Evolutionary conservation across 2,888 invertebrate species (phyloP).

Genomic region (Glaucopsyche alexis): DNA sequence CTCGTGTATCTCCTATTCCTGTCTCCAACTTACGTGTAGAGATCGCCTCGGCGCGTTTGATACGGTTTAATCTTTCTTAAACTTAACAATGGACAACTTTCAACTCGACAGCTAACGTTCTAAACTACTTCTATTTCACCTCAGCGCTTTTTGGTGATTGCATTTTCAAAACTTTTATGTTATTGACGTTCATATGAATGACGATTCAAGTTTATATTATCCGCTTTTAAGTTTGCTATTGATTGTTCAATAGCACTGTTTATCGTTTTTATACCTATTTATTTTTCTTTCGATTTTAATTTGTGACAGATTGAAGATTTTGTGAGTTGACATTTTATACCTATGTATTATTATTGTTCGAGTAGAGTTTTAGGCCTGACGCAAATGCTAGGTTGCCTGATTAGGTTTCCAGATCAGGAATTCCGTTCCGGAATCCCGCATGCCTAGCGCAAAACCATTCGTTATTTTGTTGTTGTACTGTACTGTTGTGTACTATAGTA

Average conservation of each 20-base stretch:
- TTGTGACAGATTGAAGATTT: too few species aligned
- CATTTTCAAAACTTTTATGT: neutral
- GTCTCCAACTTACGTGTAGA: neutral
- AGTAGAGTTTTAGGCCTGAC: too few species aligned
- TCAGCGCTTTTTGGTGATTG: slow-evolving; percentile 5
- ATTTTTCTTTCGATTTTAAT: too few species aligned
- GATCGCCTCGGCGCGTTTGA: slow-evolving; percentile 13
- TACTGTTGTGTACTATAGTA: too few species aligned
- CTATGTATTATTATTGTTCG: too few species aligned
- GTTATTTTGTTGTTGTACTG: too few species aligned
- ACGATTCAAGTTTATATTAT: neutral
- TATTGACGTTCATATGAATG: neutral
- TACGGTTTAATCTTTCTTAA: slow-evolving; percentile 33
- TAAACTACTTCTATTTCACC: slow-evolving; percentile 32
- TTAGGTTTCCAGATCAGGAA: too few species aligned
- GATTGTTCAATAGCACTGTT: neutral
- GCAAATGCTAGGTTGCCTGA: too few species aligned
- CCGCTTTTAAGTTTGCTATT: neutral
- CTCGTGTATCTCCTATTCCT: neutral
- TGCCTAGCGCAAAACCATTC: too few species aligned
- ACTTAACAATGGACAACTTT: slow-evolving; percentile 29
- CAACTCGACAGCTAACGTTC: slow-evolving; percentile 31
- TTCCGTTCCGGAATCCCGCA: too few species aligned
- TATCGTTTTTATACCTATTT: too few species aligned
- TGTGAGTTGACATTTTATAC: too few species aligned